Evolutionary conservation across 1,140 invertebrate genomes (phyloP).

Genomic region (Monomorium pharaonis): DNA sequence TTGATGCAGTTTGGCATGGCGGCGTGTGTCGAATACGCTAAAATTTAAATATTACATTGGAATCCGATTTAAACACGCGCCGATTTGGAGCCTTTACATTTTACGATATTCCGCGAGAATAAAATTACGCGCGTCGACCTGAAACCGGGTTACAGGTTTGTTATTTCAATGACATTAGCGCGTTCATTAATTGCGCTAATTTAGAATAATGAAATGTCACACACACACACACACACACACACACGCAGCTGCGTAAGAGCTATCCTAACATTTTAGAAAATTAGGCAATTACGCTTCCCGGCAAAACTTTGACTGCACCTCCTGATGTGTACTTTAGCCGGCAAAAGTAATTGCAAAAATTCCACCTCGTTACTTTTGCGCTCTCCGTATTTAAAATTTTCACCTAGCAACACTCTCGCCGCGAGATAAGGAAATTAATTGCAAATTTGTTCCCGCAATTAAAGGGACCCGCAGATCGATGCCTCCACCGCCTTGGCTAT

Average conservation of each 20-base stretch:
- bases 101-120: neutral
- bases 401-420: neutral
- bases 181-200: constrained; percentile 28
- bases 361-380: neutral
- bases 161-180: constrained; percentile 11
- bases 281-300: neutral
- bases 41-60: constrained; percentile 42
- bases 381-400: neutral
- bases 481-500: neutral
- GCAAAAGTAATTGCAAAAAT: neutral
- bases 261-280: constrained; percentile 15
- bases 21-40: neutral
- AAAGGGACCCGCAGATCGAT: neutral
- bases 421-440: neutral
- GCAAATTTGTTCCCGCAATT: constrained; percentile 1
- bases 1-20: neutral
- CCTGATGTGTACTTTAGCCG: neutral
- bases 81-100: neutral
- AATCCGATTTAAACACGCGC: neutral
- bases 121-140: neutral
- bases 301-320: neutral
- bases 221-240: too few species aligned
- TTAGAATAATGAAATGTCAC: constrained; percentile 27
- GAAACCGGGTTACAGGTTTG: constrained; percentile 1
- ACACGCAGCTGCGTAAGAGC: neutral